Percentiles rank a stretch among this genome's conserved stretches.
Conservation (phyloP, 2,888 invertebrate species). For the Papilio protenor region DNA sequence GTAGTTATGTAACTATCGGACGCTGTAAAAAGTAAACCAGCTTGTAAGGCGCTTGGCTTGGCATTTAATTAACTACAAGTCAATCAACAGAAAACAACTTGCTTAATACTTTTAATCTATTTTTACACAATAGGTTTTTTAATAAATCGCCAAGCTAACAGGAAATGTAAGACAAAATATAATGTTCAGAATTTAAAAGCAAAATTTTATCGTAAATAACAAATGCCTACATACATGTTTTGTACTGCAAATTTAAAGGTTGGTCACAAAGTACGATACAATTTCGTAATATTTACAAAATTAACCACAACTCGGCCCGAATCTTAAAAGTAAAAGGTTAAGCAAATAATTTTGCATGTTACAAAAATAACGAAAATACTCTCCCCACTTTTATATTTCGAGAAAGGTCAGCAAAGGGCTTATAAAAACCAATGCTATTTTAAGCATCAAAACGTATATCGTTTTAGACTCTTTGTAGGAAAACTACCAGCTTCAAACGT, state of each 20-base stretch:
- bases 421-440: conserved; percentile 16
- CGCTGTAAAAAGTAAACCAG: conserved; percentile 24
- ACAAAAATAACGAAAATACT: conserved; percentile 7
- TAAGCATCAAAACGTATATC: conserved; percentile 20
- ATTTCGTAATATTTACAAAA: not conserved
- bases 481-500: conserved; percentile 22
- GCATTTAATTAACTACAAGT: conserved; percentile 35
- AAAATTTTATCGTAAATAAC: not conserved
- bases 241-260: not conserved
- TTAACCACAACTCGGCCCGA: not conserved
- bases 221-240: not conserved
- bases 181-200: not conserved
- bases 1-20: conserved; percentile 21
- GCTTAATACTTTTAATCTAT: conserved; percentile 2
- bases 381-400: not conserved
- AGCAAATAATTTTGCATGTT: not conserved
- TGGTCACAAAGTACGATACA: not conserved
- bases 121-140: not conserved
- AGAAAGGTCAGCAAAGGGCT: conserved; percentile 12
- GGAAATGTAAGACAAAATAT: not conserved
- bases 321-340: not conserved
- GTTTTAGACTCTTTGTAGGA: conserved; percentile 17
- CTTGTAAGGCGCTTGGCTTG: conserved; percentile 25
- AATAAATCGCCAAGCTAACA: not conserved
- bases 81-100: conserved; percentile 17